These are phyloP conservation scores for Scaptomyza montana DNA, from an alignment of 1,140 invertebrate genomes.

Conservation along the genomic window DNA sequence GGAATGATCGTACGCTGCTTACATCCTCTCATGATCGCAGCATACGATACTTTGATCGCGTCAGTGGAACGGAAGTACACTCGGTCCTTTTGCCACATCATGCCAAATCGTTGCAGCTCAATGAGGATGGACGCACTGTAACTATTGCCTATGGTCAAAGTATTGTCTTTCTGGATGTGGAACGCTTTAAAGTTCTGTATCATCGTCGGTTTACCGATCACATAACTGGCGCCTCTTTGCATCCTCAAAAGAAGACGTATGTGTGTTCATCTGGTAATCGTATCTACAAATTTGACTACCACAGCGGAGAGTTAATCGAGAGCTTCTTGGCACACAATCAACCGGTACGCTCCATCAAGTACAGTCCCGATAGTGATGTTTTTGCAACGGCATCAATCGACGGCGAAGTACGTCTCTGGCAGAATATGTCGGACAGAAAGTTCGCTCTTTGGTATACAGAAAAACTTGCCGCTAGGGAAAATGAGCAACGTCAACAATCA, in stretches of 20 bases:
- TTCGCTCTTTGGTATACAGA: constrained; percentile 95
- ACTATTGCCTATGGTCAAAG: constrained; percentile 92
- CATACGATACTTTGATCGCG: constrained; percentile 91
- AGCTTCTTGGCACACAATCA: constrained; percentile 98
- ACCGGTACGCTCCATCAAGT: constrained; percentile 95
- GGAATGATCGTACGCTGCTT: constrained; percentile 90
- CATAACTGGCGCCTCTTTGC: constrained; percentile 95
- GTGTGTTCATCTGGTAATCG: constrained; percentile 97
- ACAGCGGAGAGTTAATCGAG: constrained; percentile 89
- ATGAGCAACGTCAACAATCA: background rate
- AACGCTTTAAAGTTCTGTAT: constrained; percentile 90
- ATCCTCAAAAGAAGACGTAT: constrained; percentile 94
- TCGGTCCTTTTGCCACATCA: constrained; percentile 92
- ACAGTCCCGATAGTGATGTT: constrained; percentile 96
- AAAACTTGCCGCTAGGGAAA: background rate
- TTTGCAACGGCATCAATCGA: constrained; percentile 98
- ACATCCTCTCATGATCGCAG: constrained; percentile 96
- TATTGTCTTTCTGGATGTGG: constrained; percentile 90
- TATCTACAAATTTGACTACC: constrained; percentile 98
- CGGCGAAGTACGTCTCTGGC: constrained; percentile 96
- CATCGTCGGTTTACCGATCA: constrained; percentile 92
- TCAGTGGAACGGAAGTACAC: constrained; percentile 87
- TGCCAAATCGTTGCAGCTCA: constrained; percentile 95
- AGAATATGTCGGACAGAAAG: constrained; percentile 95
- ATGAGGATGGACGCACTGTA: constrained; percentile 90